A percentile compares a stretch with the other conserved stretches of the same genome.
Evolutionary conservation across 2,888 invertebrate species (phyloP).

Genomic region (Xestia xanthographa): DNA sequence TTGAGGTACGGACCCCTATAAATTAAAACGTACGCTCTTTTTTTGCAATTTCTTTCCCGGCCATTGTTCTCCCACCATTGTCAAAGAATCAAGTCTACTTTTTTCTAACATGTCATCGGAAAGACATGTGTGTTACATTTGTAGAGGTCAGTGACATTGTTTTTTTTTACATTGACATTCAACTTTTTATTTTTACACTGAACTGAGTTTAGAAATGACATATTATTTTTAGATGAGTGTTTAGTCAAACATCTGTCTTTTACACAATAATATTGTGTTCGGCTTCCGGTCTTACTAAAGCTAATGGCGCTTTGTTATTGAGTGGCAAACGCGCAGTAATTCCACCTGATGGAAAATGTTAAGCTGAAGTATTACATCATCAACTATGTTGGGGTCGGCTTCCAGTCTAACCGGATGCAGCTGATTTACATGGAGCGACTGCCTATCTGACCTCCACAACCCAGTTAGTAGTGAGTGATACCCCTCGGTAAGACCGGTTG

Average conservation of each 20-base stretch:
- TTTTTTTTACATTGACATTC: constrained; percentile 46
- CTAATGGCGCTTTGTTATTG: background rate
- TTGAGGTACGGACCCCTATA: background rate
- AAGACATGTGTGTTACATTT: constrained; percentile 25
- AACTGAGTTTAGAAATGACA: background rate
- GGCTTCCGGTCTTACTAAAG: background rate
- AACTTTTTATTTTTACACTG: constrained; percentile 26
- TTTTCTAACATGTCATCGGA: constrained; percentile 16
- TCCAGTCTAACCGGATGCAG: too few relatives aligned
- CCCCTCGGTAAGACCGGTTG: too few relatives aligned
- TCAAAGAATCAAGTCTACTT: constrained; percentile 21
- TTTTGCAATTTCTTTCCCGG: constrained; percentile 9
- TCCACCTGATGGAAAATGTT: background rate
- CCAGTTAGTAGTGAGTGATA: too few relatives aligned
- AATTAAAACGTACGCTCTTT: background rate
- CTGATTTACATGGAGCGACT: too few relatives aligned
- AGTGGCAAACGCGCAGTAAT: background rate
- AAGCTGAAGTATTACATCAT: too few relatives aligned
- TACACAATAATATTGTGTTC: background rate
- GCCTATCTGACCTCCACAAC: too few relatives aligned
- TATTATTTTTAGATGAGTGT: constrained; percentile 6
- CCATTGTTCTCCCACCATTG: constrained; percentile 34
- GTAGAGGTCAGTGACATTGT: constrained; percentile 35
- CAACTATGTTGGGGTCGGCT: too few relatives aligned
- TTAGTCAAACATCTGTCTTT: background rate